phyloP scores from a whole-genome alignment of 2,797 vertebrate species.

The Hyperoplus immaculatus region DNA sequence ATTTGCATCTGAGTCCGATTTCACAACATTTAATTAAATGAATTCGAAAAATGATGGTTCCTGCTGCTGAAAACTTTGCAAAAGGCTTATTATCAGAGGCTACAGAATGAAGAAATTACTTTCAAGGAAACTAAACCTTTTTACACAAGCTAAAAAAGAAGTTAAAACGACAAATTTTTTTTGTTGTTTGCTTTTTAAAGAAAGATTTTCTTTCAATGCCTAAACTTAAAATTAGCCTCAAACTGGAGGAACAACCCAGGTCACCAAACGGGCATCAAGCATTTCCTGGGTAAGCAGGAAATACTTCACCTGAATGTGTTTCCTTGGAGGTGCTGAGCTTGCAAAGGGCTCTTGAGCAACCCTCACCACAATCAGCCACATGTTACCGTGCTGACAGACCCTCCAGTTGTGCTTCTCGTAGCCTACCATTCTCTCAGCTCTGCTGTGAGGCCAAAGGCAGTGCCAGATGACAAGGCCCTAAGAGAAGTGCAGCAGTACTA shows the following conservation, averaged over 20 bases:
- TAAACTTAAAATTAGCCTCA: conserved; percentile 36
- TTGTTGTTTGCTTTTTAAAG: conserved; percentile 14
- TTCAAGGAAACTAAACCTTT: conserved; percentile 14
- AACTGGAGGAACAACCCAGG: conserved; percentile 38
- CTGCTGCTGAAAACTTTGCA: conserved; percentile 17
- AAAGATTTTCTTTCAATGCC: conserved; percentile 21
- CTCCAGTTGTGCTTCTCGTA: conserved; percentile 36
- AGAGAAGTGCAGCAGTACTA: conserved; percentile 36
- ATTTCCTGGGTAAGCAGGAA: conserved; percentile 62
- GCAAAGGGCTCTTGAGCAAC: conserved; percentile 8
- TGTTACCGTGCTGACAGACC: conserved; percentile 19
- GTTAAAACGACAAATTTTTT: neutral
- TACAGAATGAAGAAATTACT: conserved; percentile 4
- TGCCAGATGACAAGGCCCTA: conserved; percentile 31
- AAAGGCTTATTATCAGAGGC: conserved; percentile 21
- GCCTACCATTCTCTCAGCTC: conserved; percentile 30
- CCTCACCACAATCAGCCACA: conserved; percentile 24
- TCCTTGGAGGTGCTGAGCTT: conserved; percentile 25
- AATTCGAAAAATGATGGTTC: neutral
- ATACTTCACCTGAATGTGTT: conserved; percentile 18
- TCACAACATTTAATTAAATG: neutral
- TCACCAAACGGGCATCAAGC: conserved; percentile 34
- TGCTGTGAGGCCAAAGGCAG: conserved; percentile 42
- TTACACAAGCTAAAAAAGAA: conserved; percentile 26
- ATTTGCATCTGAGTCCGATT: conserved; percentile 10